Base-by-base conservation (phyloP, 2,888 invertebrate species). In the Philonicus albiceps region DNA sequence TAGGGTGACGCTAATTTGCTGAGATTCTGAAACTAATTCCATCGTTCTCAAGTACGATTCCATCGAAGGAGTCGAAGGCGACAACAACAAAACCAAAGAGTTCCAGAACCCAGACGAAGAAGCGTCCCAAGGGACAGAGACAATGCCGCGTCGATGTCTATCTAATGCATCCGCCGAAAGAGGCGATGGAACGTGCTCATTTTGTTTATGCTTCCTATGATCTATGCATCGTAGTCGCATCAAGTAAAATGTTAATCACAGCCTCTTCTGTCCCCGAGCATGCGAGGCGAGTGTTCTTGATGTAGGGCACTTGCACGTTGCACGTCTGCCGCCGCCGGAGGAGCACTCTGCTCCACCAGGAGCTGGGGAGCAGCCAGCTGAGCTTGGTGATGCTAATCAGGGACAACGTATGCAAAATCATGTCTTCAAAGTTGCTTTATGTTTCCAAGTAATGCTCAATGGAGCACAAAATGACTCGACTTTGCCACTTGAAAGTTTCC, bases 381-480 rank as follows among this genome's bases (percentile, higher is more conserved):
- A 81, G 34, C 72, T 83, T 72, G 75, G 75, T 75, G 73, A 53
- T 85, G 85, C 53, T 85, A 85, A 85, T 85, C 85, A 73, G 31
- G 53, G 72, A 22, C 75, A 49, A 85, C 85, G 49, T 85, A 85
- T 85, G 85, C 85, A 85, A 75, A 75, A 75, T 85, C 85, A 85
- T 85, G 85, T 85, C 75, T 84, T 85, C 75, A 85, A 22, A 75
- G 85, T 72, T 85, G 31, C 75, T 85, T 85, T 85, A 73, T 75
- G 74, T 49, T 75, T 13, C 27, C 85, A 49, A 75, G 85, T 75
- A 75, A 85, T 75, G 49, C 75, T 74, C 85, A 85, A 85, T 85
- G 85, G 85, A 31, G 74, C 49, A 85, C 75, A 85, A 84, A 73
- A 85, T 85, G 43, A 73, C 74, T 85, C 49, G 34, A 83, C 37